A percentile compares a stretch with the other conserved stretches of the same genome.
Evolutionary conservation across 1,140 invertebrate species (phyloP).

Genomic region (Drosophila orosa): DNA sequence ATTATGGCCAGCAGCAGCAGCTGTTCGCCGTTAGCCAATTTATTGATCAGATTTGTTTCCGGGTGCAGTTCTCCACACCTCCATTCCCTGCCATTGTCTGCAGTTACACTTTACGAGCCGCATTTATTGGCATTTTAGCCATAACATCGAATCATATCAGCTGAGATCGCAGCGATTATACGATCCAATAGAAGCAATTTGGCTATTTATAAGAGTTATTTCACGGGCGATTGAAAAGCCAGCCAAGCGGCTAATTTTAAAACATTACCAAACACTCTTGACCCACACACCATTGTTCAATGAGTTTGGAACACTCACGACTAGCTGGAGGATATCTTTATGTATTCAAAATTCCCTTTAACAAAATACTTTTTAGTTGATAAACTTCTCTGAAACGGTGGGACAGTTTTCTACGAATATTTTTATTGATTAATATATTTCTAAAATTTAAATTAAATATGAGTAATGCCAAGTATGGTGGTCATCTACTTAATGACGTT

Average conservation of each 20-base stretch:
- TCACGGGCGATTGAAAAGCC: constrained; percentile 42
- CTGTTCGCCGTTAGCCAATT: constrained; percentile 47
- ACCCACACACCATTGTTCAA: constrained; percentile 65
- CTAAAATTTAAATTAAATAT: too few relatives aligned
- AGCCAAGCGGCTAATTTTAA: constrained; percentile 53
- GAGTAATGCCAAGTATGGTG: too few relatives aligned
- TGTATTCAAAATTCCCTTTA: too few relatives aligned
- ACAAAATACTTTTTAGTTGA: not conserved
- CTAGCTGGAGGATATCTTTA: constrained; percentile 43
- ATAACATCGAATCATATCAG: constrained; percentile 18
- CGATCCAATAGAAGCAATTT: constrained; percentile 35
- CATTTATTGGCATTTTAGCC: constrained; percentile 18
- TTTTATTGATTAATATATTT: too few relatives aligned
- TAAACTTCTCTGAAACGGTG: not conserved
- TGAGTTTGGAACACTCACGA: constrained; percentile 34
- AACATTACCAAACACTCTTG: constrained; percentile 51
- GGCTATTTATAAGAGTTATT: constrained; percentile 63
- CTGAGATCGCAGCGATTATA: constrained; percentile 28
- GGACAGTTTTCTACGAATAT: too few relatives aligned
- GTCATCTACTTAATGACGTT: too few relatives aligned
- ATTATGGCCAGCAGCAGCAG: constrained; percentile 17
- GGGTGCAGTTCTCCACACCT: constrained; percentile 34
- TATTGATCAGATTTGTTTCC: constrained; percentile 59
- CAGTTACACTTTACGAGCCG: constrained; percentile 25
- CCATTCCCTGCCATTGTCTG: constrained; percentile 28